phyloP scores from a whole-genome alignment of 2,888 invertebrate species.

The Drosophila parthenogenetica region DNA sequence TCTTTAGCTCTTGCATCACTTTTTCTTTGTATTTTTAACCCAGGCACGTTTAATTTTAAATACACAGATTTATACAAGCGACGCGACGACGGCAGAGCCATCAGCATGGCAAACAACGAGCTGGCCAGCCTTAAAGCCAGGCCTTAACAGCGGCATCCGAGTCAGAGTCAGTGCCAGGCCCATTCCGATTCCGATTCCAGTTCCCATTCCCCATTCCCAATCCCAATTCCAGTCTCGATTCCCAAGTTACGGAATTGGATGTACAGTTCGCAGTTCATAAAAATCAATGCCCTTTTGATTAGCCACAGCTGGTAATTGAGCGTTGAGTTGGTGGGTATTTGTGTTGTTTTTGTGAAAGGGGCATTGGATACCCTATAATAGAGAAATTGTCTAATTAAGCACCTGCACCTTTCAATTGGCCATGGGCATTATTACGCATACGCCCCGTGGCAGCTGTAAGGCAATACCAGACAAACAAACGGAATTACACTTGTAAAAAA shows the following conservation, averaged over 20 bases:
- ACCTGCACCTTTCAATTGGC: conserved; percentile 54
- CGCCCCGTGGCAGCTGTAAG: conserved; percentile 46
- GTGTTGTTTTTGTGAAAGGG: conserved; percentile 69
- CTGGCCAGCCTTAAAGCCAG: conserved; percentile 29
- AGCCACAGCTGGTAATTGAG: conserved; percentile 71
- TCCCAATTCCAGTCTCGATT: conserved; percentile 22
- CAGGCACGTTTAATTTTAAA: conserved; percentile 73
- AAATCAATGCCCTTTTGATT: conserved; percentile 81
- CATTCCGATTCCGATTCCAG: conserved; percentile 13
- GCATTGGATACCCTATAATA: conserved; percentile 57
- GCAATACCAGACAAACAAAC: not conserved
- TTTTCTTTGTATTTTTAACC: conserved; percentile 40
- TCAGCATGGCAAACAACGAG: conserved; percentile 53
- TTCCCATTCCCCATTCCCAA: not conserved
- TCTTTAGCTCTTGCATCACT: conserved; percentile 74
- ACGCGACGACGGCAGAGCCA: conserved; percentile 57
- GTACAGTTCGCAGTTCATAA: conserved; percentile 70
- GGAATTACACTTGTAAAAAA: no score
- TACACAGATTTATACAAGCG: conserved; percentile 79
- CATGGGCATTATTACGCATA: conserved; percentile 68
- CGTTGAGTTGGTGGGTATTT: conserved; percentile 22
- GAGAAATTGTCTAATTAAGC: conserved; percentile 78
- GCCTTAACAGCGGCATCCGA: conserved; percentile 25
- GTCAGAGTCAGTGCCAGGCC: conserved; percentile 20
- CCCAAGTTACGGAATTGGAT: conserved; percentile 26